Base-by-base conservation (phyloP, 2,113 vertebrate genomes). In the Ceuthmochares aereus region DNA sequence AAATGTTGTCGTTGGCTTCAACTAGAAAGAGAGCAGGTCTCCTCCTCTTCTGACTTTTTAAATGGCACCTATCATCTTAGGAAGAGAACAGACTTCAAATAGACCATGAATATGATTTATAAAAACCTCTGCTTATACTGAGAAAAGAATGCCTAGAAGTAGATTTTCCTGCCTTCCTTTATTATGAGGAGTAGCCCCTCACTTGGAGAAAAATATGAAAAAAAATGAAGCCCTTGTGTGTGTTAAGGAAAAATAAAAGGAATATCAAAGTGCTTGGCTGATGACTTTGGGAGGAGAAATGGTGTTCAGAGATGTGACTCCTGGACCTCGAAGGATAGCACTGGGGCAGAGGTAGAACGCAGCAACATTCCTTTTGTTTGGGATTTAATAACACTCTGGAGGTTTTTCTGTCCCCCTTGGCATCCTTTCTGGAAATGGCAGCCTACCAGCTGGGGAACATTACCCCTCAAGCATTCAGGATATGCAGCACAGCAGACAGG, bases 1-100 rank as follows among this genome's bases (percentile, higher is more conserved):
- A 93, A 94, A 90, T 97, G 86, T 96, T 96, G 93, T 96, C 29
- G 0, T 96, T 97, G 96, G 92, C 93, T 96, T 95, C 27, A 4
- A 66, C 88, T 94, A 78, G 92, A 81, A 68, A 62, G 90, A 86
- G 49, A 91, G 64, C 90, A 96, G 93, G 93, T 96, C 86, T 90
- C 43, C 58, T 90, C 54, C 83, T 93, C 86, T 55, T 89, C 68
- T 51, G 68, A 64, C 62, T 86, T 84, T 94, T 93, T 78, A 90
- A 89, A 83, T 1, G 3, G 55, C 89, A 96, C 80, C 96, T 96
- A 87, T 92, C 73, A 40, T 78, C 12, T 6, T 49, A 81, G 69
- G 66, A 84, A 77, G 66, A 95, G 76, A 89, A 79, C 52, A 72
- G 68, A n/a, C 69, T 92, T 62, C 62, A 82, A 87, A 72, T 4